Evolutionary conservation across 2,888 invertebrate genomes (phyloP).

Genomic region (Laspeyria flexula): DNA sequence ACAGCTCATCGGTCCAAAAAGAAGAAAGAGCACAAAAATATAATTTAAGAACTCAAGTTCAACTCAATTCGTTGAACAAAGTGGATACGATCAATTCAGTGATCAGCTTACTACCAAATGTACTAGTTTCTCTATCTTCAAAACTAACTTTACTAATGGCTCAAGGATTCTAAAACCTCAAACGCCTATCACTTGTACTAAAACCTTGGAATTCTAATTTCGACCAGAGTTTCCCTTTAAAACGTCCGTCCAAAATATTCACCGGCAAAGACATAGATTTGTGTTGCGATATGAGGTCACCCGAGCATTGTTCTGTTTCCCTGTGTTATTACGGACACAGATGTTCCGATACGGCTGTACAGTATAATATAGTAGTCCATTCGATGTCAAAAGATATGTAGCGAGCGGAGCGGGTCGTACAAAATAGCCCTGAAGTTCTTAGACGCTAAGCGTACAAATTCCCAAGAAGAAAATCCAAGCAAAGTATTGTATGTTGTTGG

Average conservation of each 20-base stretch:
- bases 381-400: constrained; percentile 16
- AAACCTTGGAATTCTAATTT: constrained; percentile 71
- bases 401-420: constrained; percentile 6
- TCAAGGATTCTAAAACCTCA: background rate
- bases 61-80: too few relatives aligned
- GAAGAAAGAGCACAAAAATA: too few relatives aligned
- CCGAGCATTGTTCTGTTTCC: constrained; percentile 71
- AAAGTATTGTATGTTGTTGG: too few relatives aligned
- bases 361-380: constrained; percentile 20
- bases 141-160: too few relatives aligned
- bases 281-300: constrained; percentile 67
- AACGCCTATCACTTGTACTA: constrained; percentile 39
- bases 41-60: too few relatives aligned
- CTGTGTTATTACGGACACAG: constrained; percentile 55
- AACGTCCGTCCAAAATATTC: constrained; percentile 76
- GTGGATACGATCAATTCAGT: too few relatives aligned
- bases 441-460: too few relatives aligned
- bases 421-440: background rate
- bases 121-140: too few relatives aligned
- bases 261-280: constrained; percentile 74
- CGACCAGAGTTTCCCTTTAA: constrained; percentile 73
- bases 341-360: constrained; percentile 26
- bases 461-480: too few relatives aligned
- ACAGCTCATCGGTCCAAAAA: too few relatives aligned
- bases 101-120: too few relatives aligned